Base-by-base conservation (phyloP, 1,140 invertebrate species). In the Rhyzopertha dominica region DNA sequence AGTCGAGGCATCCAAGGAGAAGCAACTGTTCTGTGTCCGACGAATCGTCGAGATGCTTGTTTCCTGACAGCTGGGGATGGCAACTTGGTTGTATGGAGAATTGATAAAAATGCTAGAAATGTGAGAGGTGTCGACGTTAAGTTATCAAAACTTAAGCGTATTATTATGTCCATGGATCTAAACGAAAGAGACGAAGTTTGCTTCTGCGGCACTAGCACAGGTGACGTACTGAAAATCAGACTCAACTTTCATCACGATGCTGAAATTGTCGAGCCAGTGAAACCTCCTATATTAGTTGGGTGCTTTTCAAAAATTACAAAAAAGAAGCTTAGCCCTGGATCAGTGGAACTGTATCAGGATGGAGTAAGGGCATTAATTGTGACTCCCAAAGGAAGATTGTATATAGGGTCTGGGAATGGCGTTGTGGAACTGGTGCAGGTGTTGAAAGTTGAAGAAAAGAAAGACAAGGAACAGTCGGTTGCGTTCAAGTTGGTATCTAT, bases 361-460 rank as follows among this genome's bases (percentile, higher is more conserved):
- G 54, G 65, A 59, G 78, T 90, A 0, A 78, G 77, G 16, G 76
- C 78, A 9, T 55, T 92, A 14, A 59, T 76, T 12, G 57, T 90
- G 22, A 62, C 90, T 24, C 66, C 74, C 3, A 47, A 59, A 2
- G 76, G 74, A 0, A 72, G 74, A 45, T 51, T 94, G 8, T 66
- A 94, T 1, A 77, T 91, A 30, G 92, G 90, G 1, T 78, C 83
- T 17, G 91, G 91, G 0, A 82, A 90, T 68, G 90, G 91, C 4
- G 81, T 78, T 0, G 62, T 95, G 0, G 84, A 89, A 43, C 52
- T 85, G 16, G 74, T 86, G 1, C 74, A 80, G 47, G 76, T 82
- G 58, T 55, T 45, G 7, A 47, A 53, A 40, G 14, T 13, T 25
- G 29, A 26, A 18, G 42, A 23, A 5, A 43, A 30, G 16, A 43